Evolutionary conservation across 1,140 invertebrate species (phyloP).

Genomic region (Drosophila pectinifera): DNA sequence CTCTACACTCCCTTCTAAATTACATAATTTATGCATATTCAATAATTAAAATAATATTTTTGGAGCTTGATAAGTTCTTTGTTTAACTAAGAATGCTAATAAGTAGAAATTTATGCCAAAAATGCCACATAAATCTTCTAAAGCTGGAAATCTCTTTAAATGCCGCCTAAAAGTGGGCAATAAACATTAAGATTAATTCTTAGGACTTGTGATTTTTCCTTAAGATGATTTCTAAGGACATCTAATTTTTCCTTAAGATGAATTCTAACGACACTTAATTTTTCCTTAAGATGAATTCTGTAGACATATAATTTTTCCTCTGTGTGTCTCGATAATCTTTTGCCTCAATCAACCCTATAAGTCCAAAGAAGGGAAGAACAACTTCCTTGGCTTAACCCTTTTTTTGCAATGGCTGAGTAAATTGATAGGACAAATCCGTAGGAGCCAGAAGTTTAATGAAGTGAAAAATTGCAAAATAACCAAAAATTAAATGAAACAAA

Average conservation of each 20-base stretch:
- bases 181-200: background rate
- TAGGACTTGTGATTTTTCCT: background rate
- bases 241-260: background rate
- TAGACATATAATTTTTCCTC: background rate
- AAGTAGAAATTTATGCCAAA: background rate
- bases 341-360: constrained; percentile 68
- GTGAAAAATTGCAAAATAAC: constrained; percentile 82
- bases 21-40: background rate
- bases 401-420: constrained; percentile 52
- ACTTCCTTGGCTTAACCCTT: constrained; percentile 57
- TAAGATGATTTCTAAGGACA: background rate
- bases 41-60: background rate
- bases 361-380: constrained; percentile 30
- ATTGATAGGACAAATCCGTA: constrained; percentile 78
- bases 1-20: background rate
- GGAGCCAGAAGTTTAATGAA: constrained; percentile 73
- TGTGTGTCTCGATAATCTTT: constrained; percentile 11
- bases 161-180: background rate
- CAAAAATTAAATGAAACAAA: constrained; percentile 77
- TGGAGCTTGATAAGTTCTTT: background rate
- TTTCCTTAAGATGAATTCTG: background rate
- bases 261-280: background rate
- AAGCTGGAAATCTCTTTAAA: background rate
- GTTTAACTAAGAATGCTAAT: too few relatives aligned
- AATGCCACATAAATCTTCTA: background rate